These are phyloP conservation scores for Drosophila virilis DNA, from an alignment of 1,140 invertebrate genomes.

Conservation along the genomic window DNA sequence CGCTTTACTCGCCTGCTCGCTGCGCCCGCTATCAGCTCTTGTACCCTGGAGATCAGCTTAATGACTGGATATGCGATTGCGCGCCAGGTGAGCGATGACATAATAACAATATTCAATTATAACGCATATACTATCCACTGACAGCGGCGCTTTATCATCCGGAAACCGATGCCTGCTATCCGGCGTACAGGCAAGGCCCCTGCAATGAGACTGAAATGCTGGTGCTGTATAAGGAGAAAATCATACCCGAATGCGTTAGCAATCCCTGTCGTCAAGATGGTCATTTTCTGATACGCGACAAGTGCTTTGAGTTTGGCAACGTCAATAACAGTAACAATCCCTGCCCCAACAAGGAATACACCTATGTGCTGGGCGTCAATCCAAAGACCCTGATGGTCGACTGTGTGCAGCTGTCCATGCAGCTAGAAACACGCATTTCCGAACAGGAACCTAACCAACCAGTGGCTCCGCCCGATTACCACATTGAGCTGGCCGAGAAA, in stretches of 20 bases:
- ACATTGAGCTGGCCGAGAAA: constrained; percentile 64
- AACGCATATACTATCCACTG: constrained; percentile 18
- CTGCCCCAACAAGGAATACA: constrained; percentile 82
- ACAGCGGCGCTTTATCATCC: constrained; percentile 87
- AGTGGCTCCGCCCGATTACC: constrained; percentile 57
- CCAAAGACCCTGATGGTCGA: constrained; percentile 84
- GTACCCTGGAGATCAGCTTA: constrained; percentile 87
- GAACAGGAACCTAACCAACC: constrained; percentile 1
- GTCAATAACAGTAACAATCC: constrained; percentile 48
- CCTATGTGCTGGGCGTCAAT: constrained; percentile 85
- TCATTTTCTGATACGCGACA: constrained; percentile 84
- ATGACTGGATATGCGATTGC: constrained; percentile 89
- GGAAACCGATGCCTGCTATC: constrained; percentile 86
- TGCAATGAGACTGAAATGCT: constrained; percentile 86
- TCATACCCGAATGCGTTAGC: constrained; percentile 86
- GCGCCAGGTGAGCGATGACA: constrained; percentile 85
- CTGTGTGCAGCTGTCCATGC: constrained; percentile 83
- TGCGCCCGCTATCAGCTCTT: constrained; percentile 87
- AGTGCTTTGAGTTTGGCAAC: constrained; percentile 85
- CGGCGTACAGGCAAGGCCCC: constrained; percentile 87
- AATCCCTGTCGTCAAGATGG: constrained; percentile 87
- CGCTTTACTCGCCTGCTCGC: constrained; percentile 85
- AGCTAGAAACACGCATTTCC: constrained; percentile 67
- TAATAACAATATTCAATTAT: constrained; percentile 33
- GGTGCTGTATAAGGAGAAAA: constrained; percentile 85